A percentile compares a stretch with the other conserved stretches of the same genome.
These are phyloP conservation scores for Pongo pygmaeus DNA, from an alignment of 2,113 vertebrate genomes.

Conservation along the genomic window DNA sequence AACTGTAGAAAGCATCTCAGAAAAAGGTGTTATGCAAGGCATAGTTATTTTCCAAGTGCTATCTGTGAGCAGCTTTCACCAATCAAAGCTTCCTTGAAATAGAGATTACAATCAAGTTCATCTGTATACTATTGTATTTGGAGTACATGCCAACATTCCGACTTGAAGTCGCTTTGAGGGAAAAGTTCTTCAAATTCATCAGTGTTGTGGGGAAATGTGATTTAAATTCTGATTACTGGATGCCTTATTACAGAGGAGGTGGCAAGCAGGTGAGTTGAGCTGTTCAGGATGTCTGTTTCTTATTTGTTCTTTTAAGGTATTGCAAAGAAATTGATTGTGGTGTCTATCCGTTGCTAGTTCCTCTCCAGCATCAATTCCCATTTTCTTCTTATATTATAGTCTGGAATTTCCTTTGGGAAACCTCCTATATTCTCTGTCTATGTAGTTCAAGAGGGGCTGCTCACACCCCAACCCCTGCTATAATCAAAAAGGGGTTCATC, in stretches of 20 bases:
- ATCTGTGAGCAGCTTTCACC: neutral
- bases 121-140: conserved; percentile 48
- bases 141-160: conserved; percentile 40
- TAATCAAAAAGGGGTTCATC: neutral
- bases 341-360: neutral
- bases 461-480: neutral
- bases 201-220: neutral
- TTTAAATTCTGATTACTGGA: conserved; percentile 13
- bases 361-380: neutral
- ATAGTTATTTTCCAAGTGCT: conserved; percentile 49
- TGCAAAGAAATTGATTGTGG: neutral
- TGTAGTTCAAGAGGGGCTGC: neutral
- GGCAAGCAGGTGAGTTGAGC: neutral
- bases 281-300: neutral
- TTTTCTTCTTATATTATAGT: neutral
- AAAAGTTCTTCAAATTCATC: conserved; percentile 31
- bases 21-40: neutral
- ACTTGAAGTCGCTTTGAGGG: neutral
- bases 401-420: neutral
- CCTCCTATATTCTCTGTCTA: neutral
- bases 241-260: neutral
- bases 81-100: conserved; percentile 53
- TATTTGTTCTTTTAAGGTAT: neutral
- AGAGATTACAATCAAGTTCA: conserved; percentile 67
- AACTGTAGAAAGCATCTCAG: conserved; percentile 30